Base-by-base conservation (phyloP, 2,797 vertebrate genomes). In the Cirrhinus molitorella region DNA sequence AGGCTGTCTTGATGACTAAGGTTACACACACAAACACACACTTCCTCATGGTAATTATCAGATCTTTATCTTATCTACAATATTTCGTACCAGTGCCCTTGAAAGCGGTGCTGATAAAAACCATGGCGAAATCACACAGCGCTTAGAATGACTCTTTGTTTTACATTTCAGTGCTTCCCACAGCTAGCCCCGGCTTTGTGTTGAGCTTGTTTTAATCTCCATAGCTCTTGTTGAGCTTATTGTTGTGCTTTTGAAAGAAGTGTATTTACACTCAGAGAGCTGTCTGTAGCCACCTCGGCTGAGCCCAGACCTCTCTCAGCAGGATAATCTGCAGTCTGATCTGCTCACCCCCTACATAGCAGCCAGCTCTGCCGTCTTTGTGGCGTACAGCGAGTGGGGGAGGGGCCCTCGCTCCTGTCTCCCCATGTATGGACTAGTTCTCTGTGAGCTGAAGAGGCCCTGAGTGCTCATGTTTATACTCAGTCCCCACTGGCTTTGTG, bases 261-360 rank as follows among this genome's bases (percentile, higher is more conserved):
- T 67, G 76, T 88, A 84, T 90, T 89, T 89, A 88, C 85, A 51
- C 81, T 75, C 16, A 1, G 76, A 81, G 85, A 85, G 83, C 66
- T 14, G 55, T 80, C 84, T 85, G 70, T 85, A 86, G 85, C 87
- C 72, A 87, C 83, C 85, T 88, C 82, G 85, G 65, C 84, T 53
- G 40, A 79, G 88, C 88, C 89, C 89, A 90, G 84, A 79, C 82
- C 73, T 87, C 87, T 85, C 85, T 86, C 85, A 83, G 75, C 72
- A 83, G 86, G 89, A 90, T 92, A 90, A 90, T 91, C 88, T 84
- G 71, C 87, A 76, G 83, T 87, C 84, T 88, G 88, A 84, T 86
- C 89, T 87, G 77, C 79, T 88, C 72, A 57, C 83, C 84, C 86
- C 63, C 80, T 49, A 81, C 63, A 59, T 71, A 68, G 77, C 40